Evolutionary conservation across 2,797 vertebrate species (phyloP).

Genomic region (Halcyon badia): DNA sequence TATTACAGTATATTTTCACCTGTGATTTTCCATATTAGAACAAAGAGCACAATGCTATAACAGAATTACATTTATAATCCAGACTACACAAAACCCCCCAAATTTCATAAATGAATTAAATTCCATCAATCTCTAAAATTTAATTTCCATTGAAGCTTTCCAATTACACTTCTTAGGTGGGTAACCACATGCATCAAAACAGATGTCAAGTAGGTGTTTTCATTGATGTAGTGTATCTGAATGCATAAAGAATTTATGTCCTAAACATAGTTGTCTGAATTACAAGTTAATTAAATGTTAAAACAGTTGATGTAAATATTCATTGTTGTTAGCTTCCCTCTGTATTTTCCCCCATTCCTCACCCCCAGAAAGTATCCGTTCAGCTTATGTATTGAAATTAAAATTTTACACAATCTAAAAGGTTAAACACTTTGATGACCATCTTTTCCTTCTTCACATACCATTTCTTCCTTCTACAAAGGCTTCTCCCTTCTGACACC

Average conservation of each 20-base stretch:
- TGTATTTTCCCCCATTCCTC: background rate
- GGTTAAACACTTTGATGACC: background rate
- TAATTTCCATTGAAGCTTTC: background rate
- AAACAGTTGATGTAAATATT: background rate
- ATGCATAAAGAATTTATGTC: background rate
- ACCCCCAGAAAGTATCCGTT: background rate
- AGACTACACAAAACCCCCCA: background rate
- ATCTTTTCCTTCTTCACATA: background rate
- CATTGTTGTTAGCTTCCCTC: background rate
- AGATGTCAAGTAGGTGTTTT: background rate
- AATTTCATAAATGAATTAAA: background rate
- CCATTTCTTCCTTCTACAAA: background rate
- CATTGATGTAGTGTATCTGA: background rate
- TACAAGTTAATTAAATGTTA: background rate
- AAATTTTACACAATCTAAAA: background rate
- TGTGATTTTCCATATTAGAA: background rate
- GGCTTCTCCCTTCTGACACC: background rate
- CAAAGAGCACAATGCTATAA: background rate
- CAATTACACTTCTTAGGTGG: background rate
- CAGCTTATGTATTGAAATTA: background rate
- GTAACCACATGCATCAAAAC: background rate
- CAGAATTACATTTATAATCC: background rate
- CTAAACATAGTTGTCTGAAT: background rate
- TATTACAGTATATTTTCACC: background rate
- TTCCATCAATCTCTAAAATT: background rate